Evolutionary conservation across 1,140 invertebrate species (phyloP).

Genomic region (Leptinotarsa defecta): DNA sequence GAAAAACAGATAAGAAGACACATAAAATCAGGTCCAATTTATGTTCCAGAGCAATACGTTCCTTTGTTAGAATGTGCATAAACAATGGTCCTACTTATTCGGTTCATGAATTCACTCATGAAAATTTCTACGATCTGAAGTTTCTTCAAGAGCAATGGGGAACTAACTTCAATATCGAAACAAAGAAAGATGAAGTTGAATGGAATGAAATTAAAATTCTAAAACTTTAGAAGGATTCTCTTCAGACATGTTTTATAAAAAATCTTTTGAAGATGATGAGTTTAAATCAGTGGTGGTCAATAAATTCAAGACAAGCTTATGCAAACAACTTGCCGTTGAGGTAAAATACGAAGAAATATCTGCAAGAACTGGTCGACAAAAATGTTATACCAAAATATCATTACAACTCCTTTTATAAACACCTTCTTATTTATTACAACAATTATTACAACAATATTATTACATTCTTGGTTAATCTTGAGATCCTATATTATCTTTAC

Average conservation of each 20-base stretch:
- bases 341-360: background rate
- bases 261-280: background rate
- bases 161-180: constrained; percentile 9
- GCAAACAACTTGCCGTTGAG: background rate
- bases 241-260: background rate
- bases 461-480: no score
- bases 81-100: constrained; percentile 44
- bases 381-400: background rate
- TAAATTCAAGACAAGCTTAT: background rate
- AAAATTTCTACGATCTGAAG: constrained; percentile 13
- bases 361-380: background rate
- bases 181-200: background rate
- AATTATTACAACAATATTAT: no score
- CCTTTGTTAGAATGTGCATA: constrained; percentile 44
- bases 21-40: constrained; percentile 34
- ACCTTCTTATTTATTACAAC: no score
- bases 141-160: constrained; percentile 4
- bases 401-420: background rate
- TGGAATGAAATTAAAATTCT: constrained; percentile 24
- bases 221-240: background rate
- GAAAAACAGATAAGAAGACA: constrained; percentile 39
- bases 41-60: constrained; percentile 28
- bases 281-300: background rate
- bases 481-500: no score
- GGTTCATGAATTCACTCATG: constrained; percentile 17